Conservation (phyloP, 2,888 invertebrate genomes). For the Mesochorus sp. region DNA sequence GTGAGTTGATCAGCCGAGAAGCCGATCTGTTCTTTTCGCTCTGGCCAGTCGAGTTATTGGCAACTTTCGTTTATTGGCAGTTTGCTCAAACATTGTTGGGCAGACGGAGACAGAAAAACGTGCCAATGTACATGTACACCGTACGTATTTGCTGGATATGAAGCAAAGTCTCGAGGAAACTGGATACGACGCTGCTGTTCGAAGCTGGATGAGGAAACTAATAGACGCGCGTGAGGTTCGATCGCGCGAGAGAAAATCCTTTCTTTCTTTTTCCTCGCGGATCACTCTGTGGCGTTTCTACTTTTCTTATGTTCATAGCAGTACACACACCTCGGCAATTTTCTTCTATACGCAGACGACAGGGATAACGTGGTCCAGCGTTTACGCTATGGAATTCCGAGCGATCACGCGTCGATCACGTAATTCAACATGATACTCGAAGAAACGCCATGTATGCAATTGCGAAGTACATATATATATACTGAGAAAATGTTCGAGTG, state of each 20-base stretch:
- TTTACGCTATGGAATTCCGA: constrained; percentile 4
- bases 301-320: background rate
- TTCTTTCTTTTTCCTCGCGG: background rate
- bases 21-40: constrained; percentile 20
- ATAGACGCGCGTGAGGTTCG: constrained; percentile 28
- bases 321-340: background rate
- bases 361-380: background rate
- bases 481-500: background rate
- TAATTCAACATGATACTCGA: constrained; percentile 54
- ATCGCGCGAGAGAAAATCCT: constrained; percentile 14
- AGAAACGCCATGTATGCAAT: background rate
- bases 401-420: constrained; percentile 46
- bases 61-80: background rate
- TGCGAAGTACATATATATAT: background rate
- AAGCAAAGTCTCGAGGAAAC: constrained; percentile 38
- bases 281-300: constrained; percentile 30
- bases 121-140: background rate
- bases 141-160: background rate
- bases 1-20: constrained; percentile 42
- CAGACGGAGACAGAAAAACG: background rate
- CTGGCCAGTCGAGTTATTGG: constrained; percentile 10
- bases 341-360: constrained; percentile 9
- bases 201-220: constrained; percentile 16
- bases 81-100: background rate
- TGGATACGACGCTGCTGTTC: constrained; percentile 38